Evolutionary conservation across 2,113 vertebrate genomes (phyloP).

Genomic region (human): DNA sequence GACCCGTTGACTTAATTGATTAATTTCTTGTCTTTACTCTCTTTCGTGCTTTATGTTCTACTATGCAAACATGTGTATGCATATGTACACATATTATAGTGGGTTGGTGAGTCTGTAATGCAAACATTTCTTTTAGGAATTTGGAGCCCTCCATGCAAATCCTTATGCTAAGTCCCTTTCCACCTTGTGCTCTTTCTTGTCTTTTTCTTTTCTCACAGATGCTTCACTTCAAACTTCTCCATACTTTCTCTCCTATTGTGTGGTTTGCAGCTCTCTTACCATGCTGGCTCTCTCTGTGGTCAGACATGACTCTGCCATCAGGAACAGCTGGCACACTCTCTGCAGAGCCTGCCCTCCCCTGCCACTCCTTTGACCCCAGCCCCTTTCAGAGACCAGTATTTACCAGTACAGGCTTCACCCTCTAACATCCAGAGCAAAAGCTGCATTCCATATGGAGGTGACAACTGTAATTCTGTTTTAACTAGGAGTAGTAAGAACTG

Average conservation of each 20-base stretch:
- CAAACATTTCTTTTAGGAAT: background rate
- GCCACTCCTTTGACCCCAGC: background rate
- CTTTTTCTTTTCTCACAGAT: background rate
- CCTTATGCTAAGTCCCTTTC: background rate
- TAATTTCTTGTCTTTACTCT: background rate
- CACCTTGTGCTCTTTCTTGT: background rate
- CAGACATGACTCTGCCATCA: background rate
- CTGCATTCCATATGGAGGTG: background rate
- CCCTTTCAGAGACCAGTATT: background rate
- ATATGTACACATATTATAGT: background rate
- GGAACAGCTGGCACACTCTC: background rate
- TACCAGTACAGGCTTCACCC: background rate
- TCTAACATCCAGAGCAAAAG: background rate
- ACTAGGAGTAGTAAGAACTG: background rate
- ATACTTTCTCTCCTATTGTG: background rate
- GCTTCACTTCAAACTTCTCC: background rate
- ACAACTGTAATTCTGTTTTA: background rate
- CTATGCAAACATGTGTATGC: too few species aligned
- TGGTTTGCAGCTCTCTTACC: background rate
- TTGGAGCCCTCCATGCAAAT: background rate
- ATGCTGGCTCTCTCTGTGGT: background rate
- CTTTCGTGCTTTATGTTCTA: too few species aligned
- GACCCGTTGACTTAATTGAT: background rate
- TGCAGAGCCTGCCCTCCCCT: background rate
- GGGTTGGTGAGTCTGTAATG: background rate